Percentiles rank a stretch among this genome's conserved stretches.
Conservation (phyloP, 2,797 vertebrate species). For the Arctocebus calabarensis region DNA sequence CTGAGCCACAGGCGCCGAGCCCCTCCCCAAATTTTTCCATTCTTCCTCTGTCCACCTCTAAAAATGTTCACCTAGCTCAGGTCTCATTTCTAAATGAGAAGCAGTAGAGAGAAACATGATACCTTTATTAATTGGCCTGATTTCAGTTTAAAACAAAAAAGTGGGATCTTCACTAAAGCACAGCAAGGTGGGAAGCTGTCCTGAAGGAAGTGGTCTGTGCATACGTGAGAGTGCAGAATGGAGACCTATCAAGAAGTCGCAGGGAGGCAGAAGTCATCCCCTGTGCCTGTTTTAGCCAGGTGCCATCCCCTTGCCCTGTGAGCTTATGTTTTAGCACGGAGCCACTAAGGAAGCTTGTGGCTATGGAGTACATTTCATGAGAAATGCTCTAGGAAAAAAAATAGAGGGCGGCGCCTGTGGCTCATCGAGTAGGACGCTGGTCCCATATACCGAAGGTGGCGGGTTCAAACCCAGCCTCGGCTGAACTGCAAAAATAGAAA, state of each 20-base stretch:
- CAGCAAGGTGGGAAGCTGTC: not conserved
- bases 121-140: no score
- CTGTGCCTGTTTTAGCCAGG: not conserved
- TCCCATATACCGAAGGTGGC: no score
- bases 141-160: not conserved
- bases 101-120: no score
- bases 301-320: not conserved
- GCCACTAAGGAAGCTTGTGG: not conserved
- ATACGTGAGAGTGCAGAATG: not conserved
- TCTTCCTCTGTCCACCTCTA: not conserved
- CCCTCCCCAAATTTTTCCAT: not conserved
- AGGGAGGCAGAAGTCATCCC: not conserved
- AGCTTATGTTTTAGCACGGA: not conserved
- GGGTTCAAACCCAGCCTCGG: no score
- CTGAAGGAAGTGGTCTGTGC: not conserved
- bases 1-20: no score
- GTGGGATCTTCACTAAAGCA: not conserved
- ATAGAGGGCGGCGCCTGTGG: no score
- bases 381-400: not conserved
- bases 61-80: not conserved
- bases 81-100: not conserved
- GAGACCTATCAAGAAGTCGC: not conserved
- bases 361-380: not conserved
- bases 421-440: no score
- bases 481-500: no score